Evolutionary conservation across 2,888 invertebrate species (phyloP), one percentile per base, ranked within the genome.

Genomic region (Tenthredo livida): DNA sequence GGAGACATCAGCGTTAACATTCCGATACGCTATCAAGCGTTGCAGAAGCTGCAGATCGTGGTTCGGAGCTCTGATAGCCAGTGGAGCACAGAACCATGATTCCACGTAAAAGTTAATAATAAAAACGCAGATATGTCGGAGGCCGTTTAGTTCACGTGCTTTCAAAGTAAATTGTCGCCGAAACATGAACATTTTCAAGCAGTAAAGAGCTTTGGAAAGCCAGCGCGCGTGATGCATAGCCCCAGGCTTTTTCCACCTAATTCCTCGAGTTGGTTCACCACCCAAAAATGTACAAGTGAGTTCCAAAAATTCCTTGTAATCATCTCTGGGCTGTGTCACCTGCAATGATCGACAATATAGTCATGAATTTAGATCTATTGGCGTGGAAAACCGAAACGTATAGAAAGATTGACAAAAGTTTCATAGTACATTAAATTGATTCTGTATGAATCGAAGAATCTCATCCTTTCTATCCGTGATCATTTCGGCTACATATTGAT

Each of bases 141-240:
- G 50, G 50, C 50, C 50, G 50, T 54, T 54, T 15, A 15, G 9
- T 10, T 54, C 50, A 12, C 50, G 50, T 1, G 50, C 50, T 54
- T 43, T 54, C 50, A 54, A 15, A 12, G 15, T 12, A 54, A 54
- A 54, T 12, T 54, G 50, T 54, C 78, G 9, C 43, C 70, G 21
- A 61, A 84, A 86, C 4, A 85, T 25, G 29, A 70, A 85, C 37
- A 86, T 85, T 54, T 86, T 85, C 7, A 86, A 84, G 54, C 17
- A 50, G 33, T 86, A 85, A n/a, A 86, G 21, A 0, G 84, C 75
- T 29, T 80, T 84, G n/a, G 82, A 75, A 58, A 84, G 43, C 85
- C 84, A 25, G 21, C 80, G 21, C n/a, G 85, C 85, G 70, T 85
- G 85, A 58, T 85, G 85, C 54, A 80, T 70, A 9, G 85, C 80